These are phyloP conservation scores for Neoscelio sp. DNA, from an alignment of 2,888 invertebrate genomes.

Conservation along the genomic window DNA sequence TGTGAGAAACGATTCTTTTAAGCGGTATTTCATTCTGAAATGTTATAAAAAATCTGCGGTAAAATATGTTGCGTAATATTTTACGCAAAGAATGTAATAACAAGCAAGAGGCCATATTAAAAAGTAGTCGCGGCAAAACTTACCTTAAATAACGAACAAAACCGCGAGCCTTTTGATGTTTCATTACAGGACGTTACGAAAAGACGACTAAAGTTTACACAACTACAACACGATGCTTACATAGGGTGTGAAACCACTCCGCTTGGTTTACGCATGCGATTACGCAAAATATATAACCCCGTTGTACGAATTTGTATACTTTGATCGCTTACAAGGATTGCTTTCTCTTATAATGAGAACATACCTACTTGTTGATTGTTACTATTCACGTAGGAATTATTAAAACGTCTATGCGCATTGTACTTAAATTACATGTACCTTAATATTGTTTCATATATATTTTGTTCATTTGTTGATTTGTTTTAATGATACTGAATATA, in stretches of 20 bases:
- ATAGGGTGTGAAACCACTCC: constrained; percentile 2
- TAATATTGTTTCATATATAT: too few species aligned
- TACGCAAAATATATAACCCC: constrained; percentile 30
- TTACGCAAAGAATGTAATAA: constrained; percentile 30
- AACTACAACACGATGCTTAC: constrained; percentile 10
- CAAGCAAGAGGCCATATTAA: constrained; percentile 21
- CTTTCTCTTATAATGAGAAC: constrained; percentile 9
- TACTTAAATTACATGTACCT: too few species aligned
- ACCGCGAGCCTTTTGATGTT: constrained; percentile 59
- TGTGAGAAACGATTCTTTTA: not conserved
- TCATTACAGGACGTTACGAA: constrained; percentile 42
- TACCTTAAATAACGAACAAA: constrained; percentile 54
- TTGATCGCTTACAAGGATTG: constrained; percentile 22
- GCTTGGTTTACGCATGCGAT: constrained; percentile 38
- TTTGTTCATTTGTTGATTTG: too few species aligned
- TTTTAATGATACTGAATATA: too few species aligned
- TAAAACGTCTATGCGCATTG: too few species aligned
- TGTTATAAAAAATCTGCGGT: not conserved
- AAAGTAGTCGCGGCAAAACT: constrained; percentile 37
- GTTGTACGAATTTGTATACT: constrained; percentile 1
- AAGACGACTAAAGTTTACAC: constrained; percentile 39
- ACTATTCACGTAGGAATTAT: too few species aligned
- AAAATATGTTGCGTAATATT: constrained; percentile 4
- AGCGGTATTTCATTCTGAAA: not conserved
- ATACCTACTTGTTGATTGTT: constrained; percentile 3